These are phyloP conservation scores for Schizaphis graminum DNA, from an alignment of 2,888 invertebrate genomes.

Conservation along the genomic window DNA sequence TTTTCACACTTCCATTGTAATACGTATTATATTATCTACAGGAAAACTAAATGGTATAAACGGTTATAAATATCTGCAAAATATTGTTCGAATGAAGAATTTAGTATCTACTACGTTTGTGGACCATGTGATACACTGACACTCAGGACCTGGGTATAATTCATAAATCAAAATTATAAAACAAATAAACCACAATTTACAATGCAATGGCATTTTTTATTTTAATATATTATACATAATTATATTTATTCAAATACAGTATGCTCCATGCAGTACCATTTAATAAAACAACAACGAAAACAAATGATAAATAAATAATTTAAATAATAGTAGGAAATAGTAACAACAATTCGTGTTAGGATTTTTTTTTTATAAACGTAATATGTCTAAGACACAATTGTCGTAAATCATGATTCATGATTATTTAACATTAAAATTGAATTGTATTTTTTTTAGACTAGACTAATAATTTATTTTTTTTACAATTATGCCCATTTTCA, in stretches of 20 bases:
- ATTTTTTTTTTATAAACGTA: not conserved
- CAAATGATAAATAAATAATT: constrained; percentile 49
- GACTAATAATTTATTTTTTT: constrained; percentile 17
- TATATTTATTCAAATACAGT: constrained; percentile 20
- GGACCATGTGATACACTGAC: not conserved
- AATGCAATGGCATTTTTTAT: not conserved
- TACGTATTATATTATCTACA: not conserved
- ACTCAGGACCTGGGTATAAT: not conserved
- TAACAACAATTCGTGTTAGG: not conserved
- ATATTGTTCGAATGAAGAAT: not conserved
- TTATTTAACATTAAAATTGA: not conserved
- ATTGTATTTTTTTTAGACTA: constrained; percentile 35
- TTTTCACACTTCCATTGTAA: not conserved
- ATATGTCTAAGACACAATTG: not conserved
- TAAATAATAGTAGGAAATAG: not conserved
- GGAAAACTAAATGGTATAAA: no score
- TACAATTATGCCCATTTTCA: not conserved
- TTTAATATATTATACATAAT: not conserved
- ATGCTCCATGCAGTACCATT: not conserved
- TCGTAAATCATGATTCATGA: no score
- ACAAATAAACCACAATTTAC: not conserved
- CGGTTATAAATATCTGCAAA: not conserved
- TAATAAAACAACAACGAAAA: constrained; percentile 60
- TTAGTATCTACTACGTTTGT: not conserved
- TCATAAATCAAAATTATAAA: not conserved